Conservation (phyloP, 2,888 invertebrate genomes). For the Dascillus cervinus region DNA sequence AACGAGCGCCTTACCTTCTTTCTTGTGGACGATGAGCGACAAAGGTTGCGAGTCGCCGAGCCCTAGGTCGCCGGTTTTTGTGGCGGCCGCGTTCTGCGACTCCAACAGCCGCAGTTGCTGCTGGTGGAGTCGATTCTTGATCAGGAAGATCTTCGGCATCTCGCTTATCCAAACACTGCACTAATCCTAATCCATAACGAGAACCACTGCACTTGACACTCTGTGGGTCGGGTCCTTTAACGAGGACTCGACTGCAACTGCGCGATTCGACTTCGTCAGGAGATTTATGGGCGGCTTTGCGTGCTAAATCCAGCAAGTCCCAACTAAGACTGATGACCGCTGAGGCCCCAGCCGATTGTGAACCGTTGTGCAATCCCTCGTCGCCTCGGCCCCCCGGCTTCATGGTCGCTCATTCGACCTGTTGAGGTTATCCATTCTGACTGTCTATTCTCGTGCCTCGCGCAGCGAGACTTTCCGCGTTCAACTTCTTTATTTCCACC, state of each 20-base stretch:
- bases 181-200: slow-evolving; percentile 8
- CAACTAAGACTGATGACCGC: slow-evolving; percentile 44
- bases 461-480: slow-evolving; percentile 35
- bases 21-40: slow-evolving; percentile 50
- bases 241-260: no score
- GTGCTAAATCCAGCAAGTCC: slow-evolving; percentile 33
- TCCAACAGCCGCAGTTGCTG: slow-evolving; percentile 80
- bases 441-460: no score
- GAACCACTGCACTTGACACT: slow-evolving; percentile 1
- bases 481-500: slow-evolving; percentile 22
- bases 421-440: slow-evolving; percentile 38
- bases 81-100: slow-evolving; percentile 65
- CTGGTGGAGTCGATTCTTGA: slow-evolving; percentile 85
- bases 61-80: slow-evolving; percentile 46
- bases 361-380: slow-evolving; percentile 36
- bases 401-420: slow-evolving; percentile 28
- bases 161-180: slow-evolving; percentile 22
- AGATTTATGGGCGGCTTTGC: slow-evolving; percentile 16
- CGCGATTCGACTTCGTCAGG: no score
- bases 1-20: slow-evolving; percentile 34
- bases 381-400: slow-evolving; percentile 24
- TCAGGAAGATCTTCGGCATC: slow-evolving; percentile 91
- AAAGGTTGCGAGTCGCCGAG: slow-evolving; percentile 48
- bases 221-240: neutral
- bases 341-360: slow-evolving; percentile 31